A percentile compares a stretch with the other conserved stretches of the same genome.
Evolutionary conservation across 2,888 invertebrate species (phyloP).

Genomic region (Serripes groenlandicus): DNA sequence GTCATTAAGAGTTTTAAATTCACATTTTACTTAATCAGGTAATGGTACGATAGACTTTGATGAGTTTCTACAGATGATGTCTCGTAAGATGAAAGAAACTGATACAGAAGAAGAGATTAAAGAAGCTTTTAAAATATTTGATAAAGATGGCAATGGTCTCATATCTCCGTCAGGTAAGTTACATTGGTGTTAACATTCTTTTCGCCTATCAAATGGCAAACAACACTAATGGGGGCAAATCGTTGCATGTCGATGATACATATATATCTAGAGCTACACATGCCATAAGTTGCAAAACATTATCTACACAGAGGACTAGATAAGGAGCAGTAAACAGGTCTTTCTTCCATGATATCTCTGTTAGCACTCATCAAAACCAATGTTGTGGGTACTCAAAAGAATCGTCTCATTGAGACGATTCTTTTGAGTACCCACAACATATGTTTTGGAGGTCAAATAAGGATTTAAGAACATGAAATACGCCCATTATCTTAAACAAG

Average conservation of each 20-base stretch:
- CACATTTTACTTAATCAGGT: slow-evolving; percentile 23
- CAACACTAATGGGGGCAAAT: no score
- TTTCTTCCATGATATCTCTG: no score
- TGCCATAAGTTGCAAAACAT: no score
- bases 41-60: slow-evolving; percentile 69
- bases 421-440: background rate
- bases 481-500: background rate
- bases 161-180: slow-evolving; percentile 52
- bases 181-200: background rate
- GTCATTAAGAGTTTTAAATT: background rate
- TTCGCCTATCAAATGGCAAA: no score
- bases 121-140: slow-evolving; percentile 61
- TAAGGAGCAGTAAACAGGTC: no score
- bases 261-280: no score
- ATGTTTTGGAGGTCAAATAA: background rate
- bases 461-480: background rate
- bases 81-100: slow-evolving; percentile 65
- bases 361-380: background rate
- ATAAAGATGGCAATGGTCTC: slow-evolving; percentile 55
- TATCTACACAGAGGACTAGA: no score
- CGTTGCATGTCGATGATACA: no score
- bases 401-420: background rate
- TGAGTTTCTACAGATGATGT: slow-evolving; percentile 67
- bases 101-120: slow-evolving; percentile 65
- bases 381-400: background rate